phyloP scores from a whole-genome alignment of 2,888 invertebrate species.

The Eilema depressum region DNA sequence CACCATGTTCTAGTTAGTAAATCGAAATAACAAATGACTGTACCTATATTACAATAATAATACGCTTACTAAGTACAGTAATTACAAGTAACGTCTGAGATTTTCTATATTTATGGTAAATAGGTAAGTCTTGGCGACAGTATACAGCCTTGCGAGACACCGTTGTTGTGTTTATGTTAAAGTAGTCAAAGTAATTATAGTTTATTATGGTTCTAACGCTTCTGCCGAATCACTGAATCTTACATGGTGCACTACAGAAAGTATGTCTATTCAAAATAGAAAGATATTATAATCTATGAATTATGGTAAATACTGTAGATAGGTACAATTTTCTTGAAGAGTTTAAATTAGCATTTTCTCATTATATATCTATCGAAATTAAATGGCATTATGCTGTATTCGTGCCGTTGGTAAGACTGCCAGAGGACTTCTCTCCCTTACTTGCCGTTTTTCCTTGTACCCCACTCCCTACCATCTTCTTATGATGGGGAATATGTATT shows the following conservation, averaged over 20 bases:
- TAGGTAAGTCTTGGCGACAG: neutral
- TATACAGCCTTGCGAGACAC: neutral
- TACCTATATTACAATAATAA: neutral
- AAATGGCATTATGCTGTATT: no score
- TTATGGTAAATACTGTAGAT: no score
- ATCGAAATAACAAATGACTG: neutral
- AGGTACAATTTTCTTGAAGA: no score
- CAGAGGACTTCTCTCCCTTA: no score
- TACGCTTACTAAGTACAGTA: neutral
- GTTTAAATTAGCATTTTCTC: no score
- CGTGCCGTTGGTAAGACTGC: no score
- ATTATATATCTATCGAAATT: no score
- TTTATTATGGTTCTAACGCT: neutral
- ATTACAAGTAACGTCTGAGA: neutral
- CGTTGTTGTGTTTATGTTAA: neutral
- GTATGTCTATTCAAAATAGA: neutral
- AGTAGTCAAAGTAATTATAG: neutral
- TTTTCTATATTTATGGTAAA: constrained; percentile 1
- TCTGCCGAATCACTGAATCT: neutral
- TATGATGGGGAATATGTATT: no score
- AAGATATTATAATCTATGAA: no score
- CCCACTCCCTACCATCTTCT: no score
- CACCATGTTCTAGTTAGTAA: neutral
- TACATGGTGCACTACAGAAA: neutral
- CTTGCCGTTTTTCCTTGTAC: no score